Base-by-base conservation (phyloP, 1,140 invertebrate species). In the Bicyclus anynana region DNA sequence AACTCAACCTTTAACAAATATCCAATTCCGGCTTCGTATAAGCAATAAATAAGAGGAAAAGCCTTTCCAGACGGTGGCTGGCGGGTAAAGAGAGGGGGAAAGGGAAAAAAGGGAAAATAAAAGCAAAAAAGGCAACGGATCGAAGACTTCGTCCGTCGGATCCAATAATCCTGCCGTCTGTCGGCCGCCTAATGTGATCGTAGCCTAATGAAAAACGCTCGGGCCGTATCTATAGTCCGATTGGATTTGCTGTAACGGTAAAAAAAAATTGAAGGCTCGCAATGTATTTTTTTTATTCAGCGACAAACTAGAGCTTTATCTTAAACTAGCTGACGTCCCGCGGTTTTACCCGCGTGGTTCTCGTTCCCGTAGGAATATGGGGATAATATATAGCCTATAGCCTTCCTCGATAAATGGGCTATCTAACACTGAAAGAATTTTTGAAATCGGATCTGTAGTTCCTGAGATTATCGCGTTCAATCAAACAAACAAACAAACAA, bases 41-140 rank as follows among this genome's bases (percentile, higher is more conserved):
- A 87, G 84, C 84, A 85, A 85, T 87, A 85, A 87, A 87, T 87
- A 87, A 87, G 79, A 81, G 84, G 84, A 84, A 84, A 84, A 82
- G 80, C 77, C 79, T 83, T 86, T 76, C 84, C 81, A 84, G 82
- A 85, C 81, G 74, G 74, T 67, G 66, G 73, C 65, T 64, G 69
- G 58, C 52, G 54, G 48, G 55, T 13, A 40, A 40, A 53, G 48
- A 33, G 56, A 52, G 60, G 44, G 40, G 58, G 60, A 69, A 65
- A 65, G 64, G 62, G 72, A 80, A 81, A 74, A 67, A 84, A 33
- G n/a, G 29, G 10, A 12, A n/a, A 33, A 33, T 12, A 12, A 69
- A 65, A 67, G 65, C 63, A 73, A 82, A 81, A 75, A 67, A 84
- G 75, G 77, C 74, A 78, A 59, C 69, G 78, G 84, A 87, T 87